Conservation (phyloP, 2,888 invertebrate genomes). For the Tricholauxania praeusta region DNA sequence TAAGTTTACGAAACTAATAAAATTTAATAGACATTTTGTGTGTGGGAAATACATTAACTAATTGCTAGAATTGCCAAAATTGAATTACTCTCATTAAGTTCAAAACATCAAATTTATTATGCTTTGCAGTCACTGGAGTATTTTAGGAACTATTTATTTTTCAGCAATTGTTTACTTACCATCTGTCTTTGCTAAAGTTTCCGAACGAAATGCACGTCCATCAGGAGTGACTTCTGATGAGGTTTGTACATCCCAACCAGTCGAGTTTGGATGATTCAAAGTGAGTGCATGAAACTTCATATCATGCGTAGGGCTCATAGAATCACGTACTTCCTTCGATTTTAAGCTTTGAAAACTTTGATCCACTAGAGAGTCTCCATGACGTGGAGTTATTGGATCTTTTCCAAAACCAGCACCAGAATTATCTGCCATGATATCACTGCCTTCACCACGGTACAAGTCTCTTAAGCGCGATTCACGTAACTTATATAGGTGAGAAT, state of each 20-base stretch:
- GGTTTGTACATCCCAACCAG: conserved; percentile 78
- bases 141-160: no score
- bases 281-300: conserved; percentile 63
- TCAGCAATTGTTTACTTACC: conserved; percentile 62
- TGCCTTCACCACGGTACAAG: conserved; percentile 72
- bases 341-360: conserved; percentile 84
- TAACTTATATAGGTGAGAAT: conserved; percentile 86
- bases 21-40: no score
- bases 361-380: conserved; percentile 79
- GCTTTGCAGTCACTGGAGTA: no score
- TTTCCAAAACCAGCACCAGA: conserved; percentile 67
- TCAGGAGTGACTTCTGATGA: conserved; percentile 74
- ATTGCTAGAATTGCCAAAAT: no score
- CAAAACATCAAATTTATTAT: no score
- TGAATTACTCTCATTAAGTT: no score
- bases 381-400: conserved; percentile 69
- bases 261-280: conserved; percentile 66
- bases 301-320: conserved; percentile 77
- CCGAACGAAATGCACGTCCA: conserved; percentile 74
- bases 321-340: conserved; percentile 83
- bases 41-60: no score
- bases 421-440: conserved; percentile 65
- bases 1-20: no score
- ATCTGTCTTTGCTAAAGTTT: conserved; percentile 74
- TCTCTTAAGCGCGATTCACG: conserved; percentile 83